Evolutionary conservation across 2,113 vertebrate genomes (phyloP).

Genomic region (Pterocles orientalis): DNA sequence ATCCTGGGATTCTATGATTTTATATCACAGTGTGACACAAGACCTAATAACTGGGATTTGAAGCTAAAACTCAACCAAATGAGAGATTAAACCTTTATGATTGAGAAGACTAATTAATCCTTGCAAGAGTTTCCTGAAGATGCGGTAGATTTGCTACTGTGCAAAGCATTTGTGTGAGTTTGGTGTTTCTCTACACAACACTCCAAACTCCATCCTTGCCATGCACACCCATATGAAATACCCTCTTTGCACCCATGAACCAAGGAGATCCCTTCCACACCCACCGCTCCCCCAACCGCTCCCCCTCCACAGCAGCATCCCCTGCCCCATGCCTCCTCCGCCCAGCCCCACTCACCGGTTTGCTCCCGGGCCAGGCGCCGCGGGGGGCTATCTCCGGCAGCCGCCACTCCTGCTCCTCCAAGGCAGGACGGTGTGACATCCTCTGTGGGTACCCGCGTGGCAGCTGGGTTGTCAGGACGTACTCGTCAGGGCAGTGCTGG

Average conservation of each 20-base stretch:
- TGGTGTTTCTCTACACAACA: fast-evolving
- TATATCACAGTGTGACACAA: fast-evolving
- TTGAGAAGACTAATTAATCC: fast-evolving
- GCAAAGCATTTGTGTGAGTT: fast-evolving
- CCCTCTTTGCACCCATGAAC: fast-evolving
- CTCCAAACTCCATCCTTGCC: fast-evolving
- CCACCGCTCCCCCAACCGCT: neutral
- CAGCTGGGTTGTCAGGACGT: fast-evolving
- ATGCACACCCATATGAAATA: fast-evolving
- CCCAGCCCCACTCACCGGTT: neutral
- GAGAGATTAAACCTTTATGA: neutral
- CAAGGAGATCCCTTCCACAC: neutral
- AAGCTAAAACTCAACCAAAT: neutral
- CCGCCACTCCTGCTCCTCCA: fast-evolving
- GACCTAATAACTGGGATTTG: neutral
- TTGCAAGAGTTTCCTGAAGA: neutral
- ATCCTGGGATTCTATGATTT: no score
- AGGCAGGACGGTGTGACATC: fast-evolving
- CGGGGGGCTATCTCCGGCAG: fast-evolving
- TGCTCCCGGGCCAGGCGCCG: fast-evolving
- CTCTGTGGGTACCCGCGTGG: fast-evolving
- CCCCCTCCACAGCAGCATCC: neutral
- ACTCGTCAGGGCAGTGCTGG: fast-evolving
- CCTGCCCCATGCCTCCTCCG: fast-evolving
- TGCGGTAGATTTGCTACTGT: neutral